Evolutionary conservation across 2,888 invertebrate genomes (phyloP), one percentile per base, ranked within the genome.

Genomic region (Xestia sexstrigata): DNA sequence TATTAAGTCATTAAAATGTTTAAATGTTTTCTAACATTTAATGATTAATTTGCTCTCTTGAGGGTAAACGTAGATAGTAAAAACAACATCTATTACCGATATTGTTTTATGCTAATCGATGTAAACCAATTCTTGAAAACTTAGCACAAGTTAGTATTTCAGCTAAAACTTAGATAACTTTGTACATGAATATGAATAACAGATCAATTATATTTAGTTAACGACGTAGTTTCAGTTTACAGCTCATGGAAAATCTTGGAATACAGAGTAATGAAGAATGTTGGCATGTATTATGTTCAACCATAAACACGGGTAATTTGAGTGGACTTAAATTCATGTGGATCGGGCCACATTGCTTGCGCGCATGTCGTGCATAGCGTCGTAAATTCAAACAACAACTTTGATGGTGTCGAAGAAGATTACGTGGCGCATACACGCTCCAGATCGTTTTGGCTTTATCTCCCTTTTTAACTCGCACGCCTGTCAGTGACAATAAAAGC

Each of bases 401-500:
- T 89, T 89, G 88, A 89, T 86, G 87, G 62, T 87, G 78, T 88
- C 83, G 55, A 81, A 81, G 70, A 42, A 72, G 82, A 85, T 88
- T 84, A 85, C 62, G 74, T 76, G 82, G 76, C 78, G 73, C 77
- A 70, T 65, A 76, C 65, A 55, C 84, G 74, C 68, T 78, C 66
- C 72, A 69, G 73, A 70, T 76, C 69, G 73, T 79, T 88, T 83
- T 73, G 74, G 67, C 72, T 81, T 82, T 90, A 90, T 87, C 88
- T 82, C 84, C 55, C 75, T 63, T 88, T 89, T 88, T 82, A 91
- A 86, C 85, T 80, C 80, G 82, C 81, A 78, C 79, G 75, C 23
- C 77, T 90, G 90, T 88, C 91, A 78, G 82, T 76, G 75, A 88
- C 88, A 86, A 90, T 92, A 89, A 91, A 91, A 91, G 87, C 70